Conservation (phyloP, 92 coral and sea anemone genomes). For the Bergia sp. region DNA sequence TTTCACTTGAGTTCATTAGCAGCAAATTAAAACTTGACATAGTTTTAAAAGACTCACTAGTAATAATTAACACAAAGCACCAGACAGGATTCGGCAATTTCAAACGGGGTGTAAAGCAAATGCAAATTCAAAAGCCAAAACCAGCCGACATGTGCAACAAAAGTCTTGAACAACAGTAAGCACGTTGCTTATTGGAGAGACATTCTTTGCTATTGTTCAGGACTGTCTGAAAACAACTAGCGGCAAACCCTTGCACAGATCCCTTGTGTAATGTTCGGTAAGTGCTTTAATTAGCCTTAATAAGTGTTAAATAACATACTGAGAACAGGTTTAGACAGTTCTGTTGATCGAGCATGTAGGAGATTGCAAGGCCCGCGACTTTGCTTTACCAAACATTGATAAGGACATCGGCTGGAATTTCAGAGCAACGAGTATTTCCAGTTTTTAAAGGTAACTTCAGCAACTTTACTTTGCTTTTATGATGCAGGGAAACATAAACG, state of each 20-base stretch:
- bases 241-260: neutral
- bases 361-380: neutral
- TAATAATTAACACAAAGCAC: neutral
- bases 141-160: neutral
- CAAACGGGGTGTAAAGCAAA: neutral
- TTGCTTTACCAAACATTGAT: neutral
- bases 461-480: too few relatives aligned
- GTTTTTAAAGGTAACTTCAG: neutral
- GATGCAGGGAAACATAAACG: neutral
- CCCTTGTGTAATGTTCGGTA: constrained; percentile 1
- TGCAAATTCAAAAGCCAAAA: neutral
- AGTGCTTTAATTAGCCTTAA: neutral
- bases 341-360: neutral
- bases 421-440: neutral
- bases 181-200: neutral
- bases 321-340: neutral
- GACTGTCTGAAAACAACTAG: neutral
- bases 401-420: neutral
- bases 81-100: neutral
- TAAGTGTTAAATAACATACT: neutral
- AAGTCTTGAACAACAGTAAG: neutral
- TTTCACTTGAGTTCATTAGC: constrained; percentile 23
- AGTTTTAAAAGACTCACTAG: neutral
- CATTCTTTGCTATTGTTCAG: neutral
- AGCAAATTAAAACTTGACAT: constrained; percentile 22